Conservation (phyloP, 2,888 invertebrate genomes). For the Chymomyza fuscimana region DNA sequence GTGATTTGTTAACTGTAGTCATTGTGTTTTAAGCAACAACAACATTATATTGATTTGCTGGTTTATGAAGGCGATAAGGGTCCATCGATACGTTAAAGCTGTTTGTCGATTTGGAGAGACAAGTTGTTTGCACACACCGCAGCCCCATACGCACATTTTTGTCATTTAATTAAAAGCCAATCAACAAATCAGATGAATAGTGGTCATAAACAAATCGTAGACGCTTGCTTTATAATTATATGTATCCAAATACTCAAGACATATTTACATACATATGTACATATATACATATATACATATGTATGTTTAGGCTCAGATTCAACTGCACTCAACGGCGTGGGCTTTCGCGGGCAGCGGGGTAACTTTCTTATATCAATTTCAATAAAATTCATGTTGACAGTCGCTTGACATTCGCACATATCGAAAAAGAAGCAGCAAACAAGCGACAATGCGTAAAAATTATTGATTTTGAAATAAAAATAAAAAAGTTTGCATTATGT, state of each 20-base stretch:
- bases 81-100: background rate
- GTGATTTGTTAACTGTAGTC: background rate
- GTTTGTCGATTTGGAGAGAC: conserved; percentile 37
- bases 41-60: background rate
- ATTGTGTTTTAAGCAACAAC: background rate
- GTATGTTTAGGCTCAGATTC: no score
- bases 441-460: conserved; percentile 61
- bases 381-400: conserved; percentile 68
- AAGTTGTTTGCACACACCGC: conserved; percentile 40
- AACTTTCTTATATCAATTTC: conserved; percentile 73
- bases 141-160: conserved; percentile 38
- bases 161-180: conserved; percentile 71
- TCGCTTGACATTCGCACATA: conserved; percentile 24
- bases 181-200: conserved; percentile 58
- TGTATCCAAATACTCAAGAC: background rate
- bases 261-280: no score
- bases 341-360: conserved; percentile 43
- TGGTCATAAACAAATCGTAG: conserved; percentile 3
- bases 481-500: conserved; percentile 61
- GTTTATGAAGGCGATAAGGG: background rate
- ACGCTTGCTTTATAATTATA: conserved; percentile 2
- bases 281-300: no score
- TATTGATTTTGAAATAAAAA: conserved; percentile 72
- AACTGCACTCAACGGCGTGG: background rate
- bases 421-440: conserved; percentile 14